Evolutionary conservation across 1,140 invertebrate genomes (phyloP).

Genomic region (Cotesia vestalis): DNA sequence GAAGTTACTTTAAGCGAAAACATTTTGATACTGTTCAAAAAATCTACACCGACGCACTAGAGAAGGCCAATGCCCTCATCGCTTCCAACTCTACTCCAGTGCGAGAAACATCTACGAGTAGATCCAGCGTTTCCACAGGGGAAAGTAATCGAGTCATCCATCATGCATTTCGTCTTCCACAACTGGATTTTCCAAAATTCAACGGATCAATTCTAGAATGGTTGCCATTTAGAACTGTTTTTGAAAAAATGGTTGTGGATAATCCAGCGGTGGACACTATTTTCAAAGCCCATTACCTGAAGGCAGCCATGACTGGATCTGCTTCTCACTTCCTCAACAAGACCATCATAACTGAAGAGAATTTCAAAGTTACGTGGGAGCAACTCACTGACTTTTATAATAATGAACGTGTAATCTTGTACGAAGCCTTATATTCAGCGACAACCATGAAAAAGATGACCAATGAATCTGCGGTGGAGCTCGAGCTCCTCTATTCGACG

Average conservation of each 20-base stretch:
- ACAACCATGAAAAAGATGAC: slow-evolving; percentile 30
- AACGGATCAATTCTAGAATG: neutral
- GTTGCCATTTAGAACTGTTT: slow-evolving; percentile 9
- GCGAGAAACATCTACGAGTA: neutral
- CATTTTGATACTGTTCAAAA: neutral
- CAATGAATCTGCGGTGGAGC: slow-evolving; percentile 30
- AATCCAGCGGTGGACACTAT: too few species aligned
- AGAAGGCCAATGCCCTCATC: too few species aligned
- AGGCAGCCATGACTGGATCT: too few species aligned
- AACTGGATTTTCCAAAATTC: slow-evolving; percentile 33
- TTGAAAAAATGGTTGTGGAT: too few species aligned
- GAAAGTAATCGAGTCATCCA: neutral
- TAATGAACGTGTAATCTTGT: slow-evolving; percentile 36
- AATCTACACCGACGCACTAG: neutral
- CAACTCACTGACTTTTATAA: slow-evolving; percentile 31
- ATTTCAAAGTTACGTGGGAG: slow-evolving; percentile 38
- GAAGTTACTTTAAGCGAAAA: neutral
- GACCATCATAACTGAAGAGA: slow-evolving; percentile 34
- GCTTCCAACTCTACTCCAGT: too few species aligned
- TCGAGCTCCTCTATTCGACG: slow-evolving; percentile 33
- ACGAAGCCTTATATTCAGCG: slow-evolving; percentile 31
- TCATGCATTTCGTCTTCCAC: slow-evolving; percentile 23
- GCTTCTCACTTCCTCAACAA: slow-evolving; percentile 29
- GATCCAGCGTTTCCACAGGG: neutral
- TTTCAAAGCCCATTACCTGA: too few species aligned